Base-by-base conservation (phyloP, 2,888 invertebrate species). In the Hirtodrosophila histrioides region DNA sequence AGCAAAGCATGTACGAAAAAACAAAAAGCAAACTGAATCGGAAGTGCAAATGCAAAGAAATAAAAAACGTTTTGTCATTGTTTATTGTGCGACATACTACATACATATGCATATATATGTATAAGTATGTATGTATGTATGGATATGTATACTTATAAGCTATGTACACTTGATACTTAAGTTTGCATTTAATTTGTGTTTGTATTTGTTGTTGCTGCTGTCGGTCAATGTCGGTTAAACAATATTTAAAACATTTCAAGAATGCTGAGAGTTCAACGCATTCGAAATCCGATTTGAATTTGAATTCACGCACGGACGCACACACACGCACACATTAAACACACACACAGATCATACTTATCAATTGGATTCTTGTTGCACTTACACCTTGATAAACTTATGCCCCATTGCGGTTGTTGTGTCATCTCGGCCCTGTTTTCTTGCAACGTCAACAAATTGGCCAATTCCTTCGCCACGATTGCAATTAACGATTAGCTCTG, bases 381-480 rank as follows among this genome's bases (percentile, higher is more conserved):
- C 91, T 91, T 91, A 91, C 91, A 91, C 80, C 79, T 87, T 54
- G 91, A 90, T 44, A 91, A 65, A 76, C 49, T 86, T 69, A 90
- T 68, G 72, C 91, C 91, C 91, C 91, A 91, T 83, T 83, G 82
- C 55, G 91, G 90, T 73, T 91, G 90, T 73, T 86, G 88, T 71
- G 89, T 87, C 90, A 91, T 91, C 77, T 75, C 77, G 67, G 54
- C 45, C 27, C 49, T 51, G 33, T 78, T 82, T 31, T 63, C 68
- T 66, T 77, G 86, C 41, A 65, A 51, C 10, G 84, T 84, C 64
- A 85, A 68, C 58, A 85, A 62, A 27, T 71, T 88, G 23, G 66
- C 50, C 55, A 80, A 56, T 78, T 88, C 88, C 49, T 74, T 83
- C 80, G 85, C 85, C 88, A 88, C 75, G 78, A 51, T 70, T 67